Percentiles rank a stretch among this genome's conserved stretches.
phyloP scores from a whole-genome alignment of 2,888 invertebrate species.

The Pseudococcus viburni region DNA sequence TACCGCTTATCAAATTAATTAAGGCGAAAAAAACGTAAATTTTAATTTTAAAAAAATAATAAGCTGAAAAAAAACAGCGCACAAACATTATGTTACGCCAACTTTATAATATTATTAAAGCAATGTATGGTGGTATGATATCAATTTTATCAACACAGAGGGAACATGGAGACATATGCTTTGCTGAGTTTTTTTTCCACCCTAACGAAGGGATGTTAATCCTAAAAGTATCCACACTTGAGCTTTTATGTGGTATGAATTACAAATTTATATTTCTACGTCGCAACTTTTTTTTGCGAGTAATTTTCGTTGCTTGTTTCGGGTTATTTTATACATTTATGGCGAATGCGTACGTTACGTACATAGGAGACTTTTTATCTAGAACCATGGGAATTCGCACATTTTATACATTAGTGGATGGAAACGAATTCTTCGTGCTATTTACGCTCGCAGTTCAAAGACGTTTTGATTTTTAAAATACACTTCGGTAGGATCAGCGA shows the following conservation, averaged over 20 bases:
- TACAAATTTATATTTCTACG: constrained; percentile 47
- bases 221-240: constrained; percentile 49
- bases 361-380: neutral
- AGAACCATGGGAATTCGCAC: neutral
- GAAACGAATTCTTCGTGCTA: constrained; percentile 1
- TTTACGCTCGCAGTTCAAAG: neutral
- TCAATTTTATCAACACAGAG: constrained; percentile 55
- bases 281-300: constrained; percentile 27
- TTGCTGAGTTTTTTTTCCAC: constrained; percentile 23
- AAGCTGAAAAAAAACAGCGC: neutral
- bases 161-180: constrained; percentile 41
- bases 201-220: constrained; percentile 53
- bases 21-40: constrained; percentile 23
- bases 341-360: constrained; percentile 3
- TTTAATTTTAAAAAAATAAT: constrained; percentile 29
- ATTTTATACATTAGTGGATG: neutral
- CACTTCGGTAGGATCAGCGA: neutral
- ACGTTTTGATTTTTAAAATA: neutral
- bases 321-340: constrained; percentile 38
- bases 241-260: constrained; percentile 52
- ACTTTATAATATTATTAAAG: constrained; percentile 27
- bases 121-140: constrained; percentile 27
- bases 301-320: constrained; percentile 52
- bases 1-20: constrained; percentile 34
- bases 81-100: constrained; percentile 21